Evolutionary conservation across 2,113 vertebrate species (phyloP), one percentile per base, ranked within the genome.

Genomic region (Bungarus multicinctus): DNA sequence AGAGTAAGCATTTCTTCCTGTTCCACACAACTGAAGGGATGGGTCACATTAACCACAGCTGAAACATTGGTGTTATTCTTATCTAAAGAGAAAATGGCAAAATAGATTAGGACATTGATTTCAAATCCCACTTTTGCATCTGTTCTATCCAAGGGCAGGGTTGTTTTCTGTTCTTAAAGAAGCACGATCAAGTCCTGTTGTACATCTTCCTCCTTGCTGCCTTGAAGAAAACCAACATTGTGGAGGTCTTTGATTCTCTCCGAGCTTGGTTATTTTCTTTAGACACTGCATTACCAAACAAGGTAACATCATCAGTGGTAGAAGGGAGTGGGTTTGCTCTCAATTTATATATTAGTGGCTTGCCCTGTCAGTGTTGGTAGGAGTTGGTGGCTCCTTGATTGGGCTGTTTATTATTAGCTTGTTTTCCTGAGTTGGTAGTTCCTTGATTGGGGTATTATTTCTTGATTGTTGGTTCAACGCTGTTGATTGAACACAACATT

Each of bases 1-100:
- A 99, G 94, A 87, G 98, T 99, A 50, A 99, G 97, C 98, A 98
- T 99, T 95, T 99, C 97, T 3, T 99, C 99, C 96, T 99, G 99
- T 30, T 94, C 95, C 90, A 97, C 97, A 22, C 99, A 99, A 96
- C 96, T 98, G 2, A 34, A 94, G n/a, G 0, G n/a, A 20, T 0
- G 47, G 16, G 86, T 87, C 2, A 0, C 34, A 6, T 9, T 23
- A 0, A 16, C 92, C 30, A 27, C 69, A 3, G 85, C 94, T 27
- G 8, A 90, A 27, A 52, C 3, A 7, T 94, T 95, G 81, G 92
- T 97, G 50, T 0, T 1, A 5, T 96, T 97, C 52, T 43, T 64
- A 4, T 74, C 97, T 97, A 93, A 4, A 89, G n/a, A 64, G 4
- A 30, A 57, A 4, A 2, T 57, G 10, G 12, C 22, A 85, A 11